phyloP scores from a whole-genome alignment of 2,113 vertebrate genomes.

The Neomonachus schauinslandi region DNA sequence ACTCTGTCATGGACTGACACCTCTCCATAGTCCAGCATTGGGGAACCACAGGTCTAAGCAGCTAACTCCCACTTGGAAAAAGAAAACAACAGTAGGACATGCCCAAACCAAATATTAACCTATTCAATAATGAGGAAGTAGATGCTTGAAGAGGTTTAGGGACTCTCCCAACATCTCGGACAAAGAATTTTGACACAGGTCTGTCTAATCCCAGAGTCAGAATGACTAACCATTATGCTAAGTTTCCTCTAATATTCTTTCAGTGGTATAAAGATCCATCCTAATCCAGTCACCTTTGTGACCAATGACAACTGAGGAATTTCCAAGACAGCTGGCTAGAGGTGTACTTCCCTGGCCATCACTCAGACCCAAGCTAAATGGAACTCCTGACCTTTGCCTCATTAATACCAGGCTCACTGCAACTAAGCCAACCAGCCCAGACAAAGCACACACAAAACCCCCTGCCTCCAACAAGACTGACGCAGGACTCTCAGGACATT shows the following conservation, averaged over 20 bases:
- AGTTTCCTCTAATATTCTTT: slow-evolving; percentile 57
- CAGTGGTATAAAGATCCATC: background rate
- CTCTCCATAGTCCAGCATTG: background rate
- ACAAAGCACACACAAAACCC: slow-evolving; percentile 68
- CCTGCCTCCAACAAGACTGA: slow-evolving; percentile 8
- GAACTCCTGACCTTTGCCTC: slow-evolving; percentile 78
- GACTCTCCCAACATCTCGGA: background rate
- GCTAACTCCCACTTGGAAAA: slow-evolving; percentile 31
- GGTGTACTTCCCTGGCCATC: slow-evolving; percentile 54
- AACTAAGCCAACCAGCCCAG: slow-evolving; percentile 68
- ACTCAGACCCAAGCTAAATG: slow-evolving; percentile 65
- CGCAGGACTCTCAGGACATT: slow-evolving; percentile 1
- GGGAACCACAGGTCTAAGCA: background rate
- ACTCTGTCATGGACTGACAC: background rate
- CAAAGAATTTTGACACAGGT: slow-evolving; percentile 42
- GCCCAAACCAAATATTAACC: slow-evolving; percentile 55
- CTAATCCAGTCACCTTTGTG: slow-evolving; percentile 60
- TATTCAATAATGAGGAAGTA: slow-evolving; percentile 50
- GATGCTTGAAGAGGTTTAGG: background rate
- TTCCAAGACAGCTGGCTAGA: slow-evolving; percentile 67
- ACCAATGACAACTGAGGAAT: slow-evolving; percentile 71
- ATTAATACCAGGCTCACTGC: slow-evolving; percentile 73
- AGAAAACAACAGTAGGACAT: slow-evolving; percentile 13
- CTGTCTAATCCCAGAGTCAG: slow-evolving; percentile 11
- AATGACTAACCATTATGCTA: slow-evolving; percentile 38